Percentiles rank a stretch among this genome's conserved stretches.
Conservation (phyloP, 2,113 vertebrate species). For the Malurus elegans region DNA sequence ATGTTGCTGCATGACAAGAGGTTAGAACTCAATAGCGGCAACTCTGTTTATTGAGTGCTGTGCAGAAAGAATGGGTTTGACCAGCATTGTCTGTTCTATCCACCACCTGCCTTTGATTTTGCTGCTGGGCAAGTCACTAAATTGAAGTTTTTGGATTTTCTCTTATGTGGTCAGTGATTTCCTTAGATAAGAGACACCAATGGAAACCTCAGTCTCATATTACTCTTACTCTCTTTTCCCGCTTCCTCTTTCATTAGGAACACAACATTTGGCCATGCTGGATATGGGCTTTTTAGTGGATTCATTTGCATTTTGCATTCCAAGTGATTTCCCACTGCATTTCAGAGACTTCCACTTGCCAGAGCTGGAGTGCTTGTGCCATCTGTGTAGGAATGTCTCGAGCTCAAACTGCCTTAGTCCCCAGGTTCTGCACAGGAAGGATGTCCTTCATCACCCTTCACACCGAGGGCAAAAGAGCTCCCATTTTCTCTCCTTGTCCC, state of each 20-base stretch:
- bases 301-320: not conserved
- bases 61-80: slow-evolving; percentile 43
- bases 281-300: not conserved
- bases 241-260: not conserved
- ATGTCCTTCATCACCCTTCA: not conserved
- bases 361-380: not conserved
- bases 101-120: slow-evolving; percentile 38
- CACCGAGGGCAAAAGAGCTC: not conserved
- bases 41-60: slow-evolving; percentile 48
- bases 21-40: slow-evolving; percentile 48
- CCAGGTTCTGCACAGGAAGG: not conserved
- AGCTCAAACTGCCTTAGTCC: not conserved
- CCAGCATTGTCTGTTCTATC: not conserved
- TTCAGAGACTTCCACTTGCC: not conserved
- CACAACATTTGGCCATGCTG: not conserved
- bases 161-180: not conserved
- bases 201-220: not conserved
- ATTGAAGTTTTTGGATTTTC: not conserved
- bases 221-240: not conserved
- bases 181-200: not conserved
- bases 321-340: not conserved
- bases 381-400: accelerated
- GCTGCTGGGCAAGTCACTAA: not conserved
- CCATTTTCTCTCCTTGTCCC: not conserved
- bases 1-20: slow-evolving; percentile 64